Percentiles rank a stretch among this genome's conserved stretches.
phyloP scores from a whole-genome alignment of 2,113 vertebrate genomes.

The Pandion haliaetus region DNA sequence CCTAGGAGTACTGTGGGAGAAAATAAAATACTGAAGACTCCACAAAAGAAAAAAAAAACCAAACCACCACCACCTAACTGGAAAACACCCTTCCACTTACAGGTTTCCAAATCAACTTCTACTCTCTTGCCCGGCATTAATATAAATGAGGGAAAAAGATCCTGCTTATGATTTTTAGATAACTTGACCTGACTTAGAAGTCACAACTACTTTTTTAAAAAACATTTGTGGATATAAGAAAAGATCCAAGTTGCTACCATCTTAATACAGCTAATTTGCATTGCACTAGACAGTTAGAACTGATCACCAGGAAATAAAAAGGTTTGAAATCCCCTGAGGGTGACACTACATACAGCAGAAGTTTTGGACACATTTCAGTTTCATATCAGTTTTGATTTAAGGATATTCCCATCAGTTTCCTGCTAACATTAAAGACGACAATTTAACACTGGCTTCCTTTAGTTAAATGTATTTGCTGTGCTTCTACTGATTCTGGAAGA shows the following conservation, averaged over 20 bases:
- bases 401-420: neutral
- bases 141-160: neutral
- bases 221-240: neutral
- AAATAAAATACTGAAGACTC: neutral
- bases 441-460: neutral
- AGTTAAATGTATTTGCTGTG: neutral
- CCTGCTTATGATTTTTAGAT: neutral
- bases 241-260: neutral
- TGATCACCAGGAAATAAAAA: neutral
- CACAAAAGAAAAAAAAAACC: neutral
- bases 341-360: neutral
- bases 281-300: neutral
- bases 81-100: neutral
- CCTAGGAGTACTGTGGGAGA: constrained; percentile 74
- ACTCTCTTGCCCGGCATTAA: neutral
- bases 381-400: neutral
- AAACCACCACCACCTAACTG: neutral
- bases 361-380: neutral
- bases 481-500: neutral
- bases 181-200: neutral
- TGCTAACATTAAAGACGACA: neutral
- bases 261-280: neutral
- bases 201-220: neutral
- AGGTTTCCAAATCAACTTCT: neutral
- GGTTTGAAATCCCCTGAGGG: neutral